These are phyloP conservation scores for Prosapia bicincta DNA, from an alignment of 2,888 invertebrate genomes.

Conservation along the genomic window DNA sequence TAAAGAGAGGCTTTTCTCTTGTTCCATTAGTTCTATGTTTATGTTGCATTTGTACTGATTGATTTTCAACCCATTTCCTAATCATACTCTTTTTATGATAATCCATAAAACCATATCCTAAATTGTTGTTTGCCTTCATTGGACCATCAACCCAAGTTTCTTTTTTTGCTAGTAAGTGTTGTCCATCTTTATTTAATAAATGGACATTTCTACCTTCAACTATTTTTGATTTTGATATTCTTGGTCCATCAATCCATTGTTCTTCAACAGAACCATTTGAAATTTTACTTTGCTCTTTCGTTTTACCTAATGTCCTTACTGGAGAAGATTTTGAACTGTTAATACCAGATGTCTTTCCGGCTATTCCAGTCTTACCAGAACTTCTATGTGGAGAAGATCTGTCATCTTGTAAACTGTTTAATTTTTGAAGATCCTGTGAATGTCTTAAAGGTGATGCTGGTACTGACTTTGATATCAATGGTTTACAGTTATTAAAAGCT, in stretches of 20 bases:
- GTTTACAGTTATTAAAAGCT: conserved; percentile 38
- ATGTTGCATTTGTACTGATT: conserved; percentile 76
- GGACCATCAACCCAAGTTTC: conserved; percentile 98
- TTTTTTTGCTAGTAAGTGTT: conserved; percentile 61
- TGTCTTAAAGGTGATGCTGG: conserved; percentile 55
- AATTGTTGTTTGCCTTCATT: conserved; percentile 46
- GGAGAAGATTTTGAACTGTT: conserved; percentile 52
- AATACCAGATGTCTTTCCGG: conserved; percentile 37
- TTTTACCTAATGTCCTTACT: conserved; percentile 47
- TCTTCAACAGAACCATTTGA: conserved; percentile 57
- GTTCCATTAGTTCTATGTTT: conserved; percentile 47
- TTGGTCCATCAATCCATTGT: conserved; percentile 95
- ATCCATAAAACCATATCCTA: conserved; percentile 87
- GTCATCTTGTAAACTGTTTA: conserved; percentile 44
- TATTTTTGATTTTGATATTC: conserved; percentile 62
- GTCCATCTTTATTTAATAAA: conserved; percentile 30
- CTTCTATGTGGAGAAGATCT: conserved; percentile 42
- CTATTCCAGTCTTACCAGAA: conserved; percentile 35
- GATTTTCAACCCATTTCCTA: conserved; percentile 89
- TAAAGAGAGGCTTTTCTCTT: conserved; percentile 44
- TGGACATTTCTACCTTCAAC: conserved; percentile 37
- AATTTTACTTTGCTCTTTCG: conserved; percentile 46
- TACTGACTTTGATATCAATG: conserved; percentile 45
- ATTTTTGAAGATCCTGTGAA: conserved; percentile 54
- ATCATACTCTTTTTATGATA: conserved; percentile 92